Percentiles rank a stretch among this genome's conserved stretches.
phyloP scores from a whole-genome alignment of 2,113 vertebrate genomes.

The Amblyopsis rosae region DNA sequence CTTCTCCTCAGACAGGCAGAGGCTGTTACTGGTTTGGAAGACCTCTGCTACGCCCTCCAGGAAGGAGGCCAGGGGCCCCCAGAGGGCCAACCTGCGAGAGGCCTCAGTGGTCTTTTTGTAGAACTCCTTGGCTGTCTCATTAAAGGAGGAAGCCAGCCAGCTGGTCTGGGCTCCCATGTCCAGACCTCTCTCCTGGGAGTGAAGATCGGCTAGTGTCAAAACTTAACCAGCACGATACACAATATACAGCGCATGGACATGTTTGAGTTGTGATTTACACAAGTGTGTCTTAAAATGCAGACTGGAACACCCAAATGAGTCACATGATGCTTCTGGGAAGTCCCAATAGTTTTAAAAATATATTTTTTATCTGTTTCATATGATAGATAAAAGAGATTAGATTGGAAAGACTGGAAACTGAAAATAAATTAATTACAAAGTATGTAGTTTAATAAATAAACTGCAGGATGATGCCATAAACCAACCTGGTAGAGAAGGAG shows the following conservation, averaged over 20 bases:
- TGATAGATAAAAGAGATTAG: too few species aligned
- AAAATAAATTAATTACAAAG: not conserved
- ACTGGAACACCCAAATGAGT: too few species aligned
- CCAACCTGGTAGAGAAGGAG: conserved; percentile 82
- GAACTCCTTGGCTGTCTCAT: conserved; percentile 88
- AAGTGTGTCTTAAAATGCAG: too few species aligned
- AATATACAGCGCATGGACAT: not conserved
- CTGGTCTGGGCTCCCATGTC: conserved; percentile 84
- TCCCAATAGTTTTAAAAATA: too few species aligned
- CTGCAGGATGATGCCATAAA: not conserved
- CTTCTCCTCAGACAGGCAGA: conserved; percentile 90
- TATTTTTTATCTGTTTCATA: too few species aligned
- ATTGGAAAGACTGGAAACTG: too few species aligned
- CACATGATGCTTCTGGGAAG: too few species aligned
- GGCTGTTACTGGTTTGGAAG: conserved; percentile 85
- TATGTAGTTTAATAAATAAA: not conserved
- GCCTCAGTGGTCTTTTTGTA: conserved; percentile 85
- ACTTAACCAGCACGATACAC: not conserved
- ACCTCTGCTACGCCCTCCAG: conserved; percentile 91
- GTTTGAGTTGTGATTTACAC: not conserved
- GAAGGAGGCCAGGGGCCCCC: conserved; percentile 88
- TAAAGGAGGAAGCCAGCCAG: conserved; percentile 83
- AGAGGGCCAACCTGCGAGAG: conserved; percentile 83
- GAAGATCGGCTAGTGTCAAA: conserved; percentile 4
- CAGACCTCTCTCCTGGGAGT: conserved; percentile 82